Evolutionary conservation across 1,140 invertebrate genomes (phyloP).

Genomic region (Pteromalus puparum): DNA sequence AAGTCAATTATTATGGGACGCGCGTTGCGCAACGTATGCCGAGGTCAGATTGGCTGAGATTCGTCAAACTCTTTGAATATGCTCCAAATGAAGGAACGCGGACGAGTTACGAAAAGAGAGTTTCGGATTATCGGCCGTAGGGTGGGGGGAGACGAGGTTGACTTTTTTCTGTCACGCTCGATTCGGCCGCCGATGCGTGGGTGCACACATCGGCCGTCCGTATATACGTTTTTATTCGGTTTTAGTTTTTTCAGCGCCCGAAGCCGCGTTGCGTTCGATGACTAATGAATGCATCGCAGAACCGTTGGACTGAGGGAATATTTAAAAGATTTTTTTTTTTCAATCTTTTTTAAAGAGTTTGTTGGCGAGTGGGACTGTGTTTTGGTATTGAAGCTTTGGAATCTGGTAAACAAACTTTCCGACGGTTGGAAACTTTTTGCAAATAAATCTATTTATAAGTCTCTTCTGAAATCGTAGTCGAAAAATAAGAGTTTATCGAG

Average conservation of each 20-base stretch:
- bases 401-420: too few species aligned
- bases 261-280: not conserved
- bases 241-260: not conserved
- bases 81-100: constrained; percentile 32
- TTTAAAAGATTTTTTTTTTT: too few species aligned
- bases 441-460: not conserved
- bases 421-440: too few species aligned
- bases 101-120: constrained; percentile 22
- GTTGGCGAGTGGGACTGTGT: too few species aligned
- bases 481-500: not conserved
- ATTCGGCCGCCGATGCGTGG: not conserved
- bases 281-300: not conserved
- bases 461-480: not conserved
- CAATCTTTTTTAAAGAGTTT: too few species aligned
- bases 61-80: constrained; percentile 21
- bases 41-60: not conserved
- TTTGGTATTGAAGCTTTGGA: too few species aligned
- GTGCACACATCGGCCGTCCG: too few species aligned
- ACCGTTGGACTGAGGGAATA: too few species aligned
- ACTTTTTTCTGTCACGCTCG: not conserved
- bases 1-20: constrained; percentile 36
- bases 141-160: not conserved
- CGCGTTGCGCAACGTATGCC: constrained; percentile 22
- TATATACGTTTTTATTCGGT: not conserved
- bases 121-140: not conserved